These are phyloP conservation scores for Lordiphosa mommai DNA, from an alignment of 1,140 invertebrate species.

Conservation along the genomic window DNA sequence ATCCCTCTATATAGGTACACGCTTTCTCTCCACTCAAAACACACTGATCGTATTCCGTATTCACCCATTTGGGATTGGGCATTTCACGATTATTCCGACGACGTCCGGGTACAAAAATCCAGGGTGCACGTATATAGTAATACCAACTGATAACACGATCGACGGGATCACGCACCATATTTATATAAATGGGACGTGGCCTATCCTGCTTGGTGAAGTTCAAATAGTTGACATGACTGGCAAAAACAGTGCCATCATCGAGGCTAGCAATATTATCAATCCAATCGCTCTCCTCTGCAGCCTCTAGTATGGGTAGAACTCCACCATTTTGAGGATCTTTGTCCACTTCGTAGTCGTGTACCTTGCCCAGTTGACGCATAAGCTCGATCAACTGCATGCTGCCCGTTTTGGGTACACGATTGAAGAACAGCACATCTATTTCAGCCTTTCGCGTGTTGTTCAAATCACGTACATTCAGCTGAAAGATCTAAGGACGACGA, in stretches of 20 bases:
- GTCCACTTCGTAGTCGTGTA: conserved; percentile 83
- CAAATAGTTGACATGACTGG: conserved; percentile 81
- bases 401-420: conserved; percentile 92
- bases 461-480: conserved; percentile 74
- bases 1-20: conserved; percentile 88
- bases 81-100: conserved; percentile 86
- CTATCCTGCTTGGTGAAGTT: conserved; percentile 84
- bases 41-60: conserved; percentile 88
- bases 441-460: conserved; percentile 90
- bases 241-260: conserved; percentile 63
- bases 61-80: conserved; percentile 91
- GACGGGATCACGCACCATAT: conserved; percentile 92
- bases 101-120: conserved; percentile 81
- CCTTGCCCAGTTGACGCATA: conserved; percentile 85
- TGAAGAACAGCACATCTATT: conserved; percentile 90
- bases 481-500: conserved; percentile 53
- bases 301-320: conserved; percentile 42
- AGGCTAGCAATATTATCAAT: conserved; percentile 61
- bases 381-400: conserved; percentile 94
- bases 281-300: conserved; percentile 44
- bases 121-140: conserved; percentile 89
- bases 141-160: conserved; percentile 95
- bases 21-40: conserved; percentile 90
- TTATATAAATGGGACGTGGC: conserved; percentile 92
- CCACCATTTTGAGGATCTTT: conserved; percentile 66